These are phyloP conservation scores for Ptychoptera contaminata DNA, from an alignment of 2,888 invertebrate species.

Conservation along the genomic window DNA sequence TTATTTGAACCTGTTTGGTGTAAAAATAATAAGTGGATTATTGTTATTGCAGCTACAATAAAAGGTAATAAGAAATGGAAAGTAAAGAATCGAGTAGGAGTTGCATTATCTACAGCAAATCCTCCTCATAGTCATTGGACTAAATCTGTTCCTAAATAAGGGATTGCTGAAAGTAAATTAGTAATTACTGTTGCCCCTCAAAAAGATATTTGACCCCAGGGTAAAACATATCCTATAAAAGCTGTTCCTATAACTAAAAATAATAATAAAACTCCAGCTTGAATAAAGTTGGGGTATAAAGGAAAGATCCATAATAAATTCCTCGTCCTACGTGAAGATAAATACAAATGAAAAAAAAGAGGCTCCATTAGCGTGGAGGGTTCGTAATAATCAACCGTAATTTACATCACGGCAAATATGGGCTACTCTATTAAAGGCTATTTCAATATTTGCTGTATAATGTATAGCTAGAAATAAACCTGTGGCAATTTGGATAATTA, in stretches of 20 bases:
- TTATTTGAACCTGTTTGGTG: slow-evolving; percentile 55
- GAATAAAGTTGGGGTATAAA: slow-evolving; percentile 40
- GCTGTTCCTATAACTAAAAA: slow-evolving; percentile 48
- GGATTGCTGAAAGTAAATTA: slow-evolving; percentile 54
- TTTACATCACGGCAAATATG: slow-evolving; percentile 57
- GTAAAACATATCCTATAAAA: slow-evolving; percentile 57
- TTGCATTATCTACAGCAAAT: slow-evolving; percentile 56
- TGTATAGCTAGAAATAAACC: slow-evolving; percentile 56
- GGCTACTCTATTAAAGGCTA: slow-evolving; percentile 48
- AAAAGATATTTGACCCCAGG: slow-evolving; percentile 63
- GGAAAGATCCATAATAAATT: slow-evolving; percentile 37
- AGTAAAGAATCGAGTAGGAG: slow-evolving; percentile 59
- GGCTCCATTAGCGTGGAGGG: slow-evolving; percentile 53
- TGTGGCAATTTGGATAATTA: slow-evolving; percentile 48
- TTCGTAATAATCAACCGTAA: slow-evolving; percentile 49
- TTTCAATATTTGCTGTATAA: slow-evolving; percentile 43
- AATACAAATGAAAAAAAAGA: slow-evolving; percentile 54
- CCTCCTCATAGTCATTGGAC: slow-evolving; percentile 63
- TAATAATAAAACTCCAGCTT: slow-evolving; percentile 43
- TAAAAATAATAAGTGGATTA: slow-evolving; percentile 47
- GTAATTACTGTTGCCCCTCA: slow-evolving; percentile 70
- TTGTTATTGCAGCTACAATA: slow-evolving; percentile 41
- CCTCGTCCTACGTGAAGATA: slow-evolving; percentile 53
- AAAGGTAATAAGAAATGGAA: slow-evolving; percentile 60
- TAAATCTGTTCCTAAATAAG: slow-evolving; percentile 44